Evolutionary conservation across 2,888 invertebrate genomes (phyloP), one percentile per base, ranked within the genome.

Genomic region (Machimus atricapillus): DNA sequence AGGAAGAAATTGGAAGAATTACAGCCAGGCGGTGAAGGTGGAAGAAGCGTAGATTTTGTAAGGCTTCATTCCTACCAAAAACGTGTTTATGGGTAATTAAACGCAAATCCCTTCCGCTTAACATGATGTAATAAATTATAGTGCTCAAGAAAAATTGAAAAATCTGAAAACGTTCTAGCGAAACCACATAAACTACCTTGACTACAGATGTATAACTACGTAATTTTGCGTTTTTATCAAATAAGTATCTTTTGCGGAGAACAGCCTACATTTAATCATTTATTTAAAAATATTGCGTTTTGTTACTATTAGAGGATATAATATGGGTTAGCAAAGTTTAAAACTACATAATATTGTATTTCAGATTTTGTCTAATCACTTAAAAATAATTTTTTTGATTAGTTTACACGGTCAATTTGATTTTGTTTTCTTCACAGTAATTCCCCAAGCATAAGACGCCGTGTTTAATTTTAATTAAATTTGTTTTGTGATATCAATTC

Each of bases 1-100:
- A 85, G 85, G 74, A 74, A 43, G 19, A 66, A 83, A 83, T 83
- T 83, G 66, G 66, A 83, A 40, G 58, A 37, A 66, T 66, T 83
- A 46, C 27, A 3, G 14, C 27, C 66, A 66, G 12, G 19, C 12
- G 14, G 66, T 7, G 66, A 66, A n/a, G 23, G 19, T 66, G 66
- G 19, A 23, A 12, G 66, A 66, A 66, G 1, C 37, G 14, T 31
- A 1, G n/a, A 16, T 76, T 5, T 27, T 66, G 2, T 19, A 27
- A 19, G 12, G 66, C 23, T 66, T 66, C 14, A n/a, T 12, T 66
- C 19, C 1, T 27, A 66, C 27, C 1, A 16, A 66, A 27, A 27
- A 19, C n/a, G 9, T 23, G 27, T n/a, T 66, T 66, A 66, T 19
- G 66, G 66, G 66, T 66, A 66, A 66, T 66, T 66, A 27, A 66